These are phyloP conservation scores for Speoplatyrhinus poulsoni DNA, from an alignment of 2,113 vertebrate genomes.

Conservation along the genomic window DNA sequence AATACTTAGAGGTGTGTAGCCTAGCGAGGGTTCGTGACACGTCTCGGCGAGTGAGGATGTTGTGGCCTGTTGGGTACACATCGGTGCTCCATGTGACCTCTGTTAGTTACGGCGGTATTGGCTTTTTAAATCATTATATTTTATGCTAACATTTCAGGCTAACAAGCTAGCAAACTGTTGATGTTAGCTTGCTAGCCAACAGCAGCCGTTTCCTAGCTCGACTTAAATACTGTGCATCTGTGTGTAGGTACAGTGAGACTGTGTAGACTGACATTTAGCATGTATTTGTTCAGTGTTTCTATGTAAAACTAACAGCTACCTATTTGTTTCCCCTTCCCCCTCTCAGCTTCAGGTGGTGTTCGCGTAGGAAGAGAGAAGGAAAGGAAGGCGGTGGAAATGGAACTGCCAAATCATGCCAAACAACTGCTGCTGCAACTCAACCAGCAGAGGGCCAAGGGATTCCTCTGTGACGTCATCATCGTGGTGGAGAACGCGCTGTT, in stretches of 20 bases:
- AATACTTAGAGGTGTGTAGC: constrained; percentile 22
- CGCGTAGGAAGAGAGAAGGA: constrained; percentile 82
- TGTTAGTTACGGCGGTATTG: no score
- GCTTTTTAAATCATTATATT: not conserved
- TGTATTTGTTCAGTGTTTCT: no score
- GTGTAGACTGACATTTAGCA: no score
- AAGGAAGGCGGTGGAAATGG: constrained; percentile 89
- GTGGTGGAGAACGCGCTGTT: constrained; percentile 98
- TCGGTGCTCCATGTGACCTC: not conserved
- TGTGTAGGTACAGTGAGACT: no score
- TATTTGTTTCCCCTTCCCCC: constrained; percentile 43
- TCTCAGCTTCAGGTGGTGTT: constrained; percentile 82
- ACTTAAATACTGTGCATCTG: no score
- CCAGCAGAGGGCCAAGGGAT: constrained; percentile 98
- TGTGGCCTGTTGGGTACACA: constrained; percentile 9
- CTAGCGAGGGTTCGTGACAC: constrained; percentile 7
- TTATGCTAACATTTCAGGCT: no score
- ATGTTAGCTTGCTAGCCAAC: no score
- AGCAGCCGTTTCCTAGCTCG: no score
- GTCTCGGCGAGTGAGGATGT: not conserved
- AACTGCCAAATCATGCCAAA: constrained; percentile 99
- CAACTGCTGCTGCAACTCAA: constrained; percentile 99
- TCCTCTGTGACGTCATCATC: constrained; percentile 97
- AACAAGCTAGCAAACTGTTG: no score
- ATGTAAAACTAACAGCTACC: constrained; percentile 2